Base-by-base conservation (phyloP, 1,140 invertebrate species). In the Oedothorax gibbosus region DNA sequence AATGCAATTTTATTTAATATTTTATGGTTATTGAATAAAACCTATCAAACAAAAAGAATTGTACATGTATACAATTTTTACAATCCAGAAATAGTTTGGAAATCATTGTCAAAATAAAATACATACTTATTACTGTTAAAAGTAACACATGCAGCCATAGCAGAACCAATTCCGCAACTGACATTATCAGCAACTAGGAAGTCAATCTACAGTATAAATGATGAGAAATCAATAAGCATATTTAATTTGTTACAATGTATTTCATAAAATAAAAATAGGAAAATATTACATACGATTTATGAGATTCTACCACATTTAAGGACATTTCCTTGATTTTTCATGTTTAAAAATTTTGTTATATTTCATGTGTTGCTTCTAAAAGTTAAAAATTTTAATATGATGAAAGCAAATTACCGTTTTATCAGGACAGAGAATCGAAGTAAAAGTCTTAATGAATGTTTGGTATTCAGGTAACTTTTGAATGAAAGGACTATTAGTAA, bases 401-500 rank as follows among this genome's bases (percentile, higher is more conserved):
- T 49, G 15, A 71, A 20, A 18, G 8, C n/a, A 15, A 35, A 49
- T 68, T 71, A 81, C 78, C 4, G 35, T 62, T 72, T 71, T 71
- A 4, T 71, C 53, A 2, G 66, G 78, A 49, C n/a, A 14, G 20
- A 81, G 21, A 9, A 54, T 18, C 3, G 78, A 57, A 1, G 71
- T 21, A 50, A 60, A 81, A 51, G 53, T 71, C 51, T 81, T 71
- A 5, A 81, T 7, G 15, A 71, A 57, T 14, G n/a, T 12, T 20
- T 71, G 65, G 51, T 71, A 81, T 60, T 81, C 78, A 9, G 56
- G 50, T 60, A 15, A 81, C 20, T 81, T 56, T 71, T 72, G 18
- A 18, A 81, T 81, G 62, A 81, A 71, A 71, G 57, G 54, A 62
- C 65, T 71, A 49, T 62, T 69, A 14, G 20, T 12, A 9, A 81